These are phyloP conservation scores for Tigriopus japonicus DNA, from an alignment of 1,140 invertebrate species.

Conservation along the genomic window DNA sequence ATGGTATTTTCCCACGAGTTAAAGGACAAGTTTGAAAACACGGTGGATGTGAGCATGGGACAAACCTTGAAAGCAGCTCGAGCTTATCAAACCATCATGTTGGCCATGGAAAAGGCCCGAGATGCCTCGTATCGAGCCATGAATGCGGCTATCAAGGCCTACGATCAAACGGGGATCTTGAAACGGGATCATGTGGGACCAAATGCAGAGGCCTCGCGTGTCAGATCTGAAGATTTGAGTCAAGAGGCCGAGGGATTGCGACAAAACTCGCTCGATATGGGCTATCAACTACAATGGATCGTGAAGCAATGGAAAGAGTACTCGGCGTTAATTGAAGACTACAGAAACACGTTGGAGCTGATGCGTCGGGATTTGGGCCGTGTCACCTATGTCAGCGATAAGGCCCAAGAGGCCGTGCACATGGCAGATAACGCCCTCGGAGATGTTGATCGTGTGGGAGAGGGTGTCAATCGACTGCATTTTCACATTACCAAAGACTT, in stretches of 20 bases:
- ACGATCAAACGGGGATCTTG: constrained; percentile 32
- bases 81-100: constrained; percentile 58
- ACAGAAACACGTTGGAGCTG: neutral
- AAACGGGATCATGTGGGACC: neutral
- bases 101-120: constrained; percentile 39
- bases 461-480: too few relatives aligned
- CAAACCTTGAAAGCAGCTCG: constrained; percentile 50
- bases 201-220: neutral
- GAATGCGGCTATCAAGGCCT: constrained; percentile 31
- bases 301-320: neutral
- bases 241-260: constrained; percentile 15
- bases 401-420: neutral
- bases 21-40: neutral
- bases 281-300: neutral
- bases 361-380: neutral
- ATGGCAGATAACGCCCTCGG: neutral
- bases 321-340: neutral
- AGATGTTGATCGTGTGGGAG: neutral
- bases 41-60: constrained; percentile 22
- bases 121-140: constrained; percentile 43
- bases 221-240: constrained; percentile 2
- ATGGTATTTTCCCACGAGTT: neutral
- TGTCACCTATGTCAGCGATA: neutral
- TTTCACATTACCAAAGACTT: too few relatives aligned
- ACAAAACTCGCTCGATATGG: constrained; percentile 6